These are phyloP conservation scores for Temnothorax curvispinosus DNA, from an alignment of 1,140 invertebrate genomes.

Conservation along the genomic window DNA sequence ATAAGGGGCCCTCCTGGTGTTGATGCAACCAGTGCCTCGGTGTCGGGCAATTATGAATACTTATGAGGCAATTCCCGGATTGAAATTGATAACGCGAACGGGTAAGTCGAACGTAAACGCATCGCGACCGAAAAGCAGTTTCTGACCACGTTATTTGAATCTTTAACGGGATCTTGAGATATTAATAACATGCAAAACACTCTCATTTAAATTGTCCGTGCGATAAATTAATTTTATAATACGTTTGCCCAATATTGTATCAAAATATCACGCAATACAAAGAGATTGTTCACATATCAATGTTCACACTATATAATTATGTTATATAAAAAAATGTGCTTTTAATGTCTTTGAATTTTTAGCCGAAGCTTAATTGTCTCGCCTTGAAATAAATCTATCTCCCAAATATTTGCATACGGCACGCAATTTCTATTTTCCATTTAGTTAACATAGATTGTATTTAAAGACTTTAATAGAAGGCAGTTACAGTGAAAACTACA, in stretches of 20 bases:
- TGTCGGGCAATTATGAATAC: slow-evolving; percentile 31
- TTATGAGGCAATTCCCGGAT: slow-evolving; percentile 30
- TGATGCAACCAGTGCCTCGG: slow-evolving; percentile 12
- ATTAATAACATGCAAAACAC: background rate
- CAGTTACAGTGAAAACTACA: background rate
- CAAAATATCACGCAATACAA: background rate
- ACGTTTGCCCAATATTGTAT: background rate
- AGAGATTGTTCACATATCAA: background rate
- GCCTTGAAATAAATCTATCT: background rate
- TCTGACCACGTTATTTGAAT: background rate
- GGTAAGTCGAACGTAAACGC: background rate
- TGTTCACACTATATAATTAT: background rate
- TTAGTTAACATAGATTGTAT: background rate
- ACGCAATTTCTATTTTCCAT: background rate
- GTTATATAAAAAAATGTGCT: background rate
- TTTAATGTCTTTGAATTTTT: no score
- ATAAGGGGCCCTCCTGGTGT: background rate
- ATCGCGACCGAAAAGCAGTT: background rate
- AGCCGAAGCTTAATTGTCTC: no score
- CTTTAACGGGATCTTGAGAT: background rate
- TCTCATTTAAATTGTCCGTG: background rate
- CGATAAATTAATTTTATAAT: background rate
- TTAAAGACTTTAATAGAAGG: slow-evolving; percentile 15
- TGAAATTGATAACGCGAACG: slow-evolving; percentile 34
- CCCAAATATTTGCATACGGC: background rate